Conservation (phyloP, 2,888 invertebrate species). For the Synanthedon andrenaeformis region DNA sequence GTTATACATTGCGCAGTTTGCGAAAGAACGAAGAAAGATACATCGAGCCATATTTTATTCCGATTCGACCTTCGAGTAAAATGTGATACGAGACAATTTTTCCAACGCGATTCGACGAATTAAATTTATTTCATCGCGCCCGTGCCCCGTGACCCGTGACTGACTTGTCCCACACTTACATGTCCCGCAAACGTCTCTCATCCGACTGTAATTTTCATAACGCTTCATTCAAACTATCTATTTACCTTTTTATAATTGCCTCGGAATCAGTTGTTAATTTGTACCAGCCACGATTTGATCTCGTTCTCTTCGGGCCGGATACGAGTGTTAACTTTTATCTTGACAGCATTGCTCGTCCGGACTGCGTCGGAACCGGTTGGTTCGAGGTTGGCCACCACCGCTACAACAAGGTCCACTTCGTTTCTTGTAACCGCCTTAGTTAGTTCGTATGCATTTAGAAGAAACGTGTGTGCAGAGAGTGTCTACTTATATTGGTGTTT, state of each 20-base stretch:
- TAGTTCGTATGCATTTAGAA: neutral
- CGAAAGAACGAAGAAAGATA: neutral
- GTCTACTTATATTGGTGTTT: neutral
- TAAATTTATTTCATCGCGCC: slow-evolving; percentile 16
- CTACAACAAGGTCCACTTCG: slow-evolving; percentile 3
- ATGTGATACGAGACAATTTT: neutral
- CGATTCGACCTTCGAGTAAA: neutral
- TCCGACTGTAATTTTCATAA: neutral
- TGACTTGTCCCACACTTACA: slow-evolving; percentile 10
- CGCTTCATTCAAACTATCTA: neutral
- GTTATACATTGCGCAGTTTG: neutral
- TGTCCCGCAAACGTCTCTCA: neutral
- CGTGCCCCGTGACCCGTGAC: too few species aligned
- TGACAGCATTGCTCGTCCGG: slow-evolving; percentile 32
- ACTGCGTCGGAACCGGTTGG: slow-evolving; percentile 51
- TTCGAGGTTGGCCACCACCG: slow-evolving; percentile 32
- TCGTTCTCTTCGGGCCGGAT: slow-evolving; percentile 15
- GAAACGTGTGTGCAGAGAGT: neutral
- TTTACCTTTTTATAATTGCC: neutral
- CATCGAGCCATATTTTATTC: neutral
- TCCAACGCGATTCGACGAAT: slow-evolving; percentile 18
- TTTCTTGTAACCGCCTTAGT: neutral
- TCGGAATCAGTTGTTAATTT: neutral
- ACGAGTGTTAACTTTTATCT: slow-evolving; percentile 35
- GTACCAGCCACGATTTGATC: slow-evolving; percentile 6